A percentile compares a stretch with the other conserved stretches of the same genome.
Evolutionary conservation across 64 coral and sea anemone genomes (phyloP).

Genomic region (Actinia tenebrosa): DNA sequence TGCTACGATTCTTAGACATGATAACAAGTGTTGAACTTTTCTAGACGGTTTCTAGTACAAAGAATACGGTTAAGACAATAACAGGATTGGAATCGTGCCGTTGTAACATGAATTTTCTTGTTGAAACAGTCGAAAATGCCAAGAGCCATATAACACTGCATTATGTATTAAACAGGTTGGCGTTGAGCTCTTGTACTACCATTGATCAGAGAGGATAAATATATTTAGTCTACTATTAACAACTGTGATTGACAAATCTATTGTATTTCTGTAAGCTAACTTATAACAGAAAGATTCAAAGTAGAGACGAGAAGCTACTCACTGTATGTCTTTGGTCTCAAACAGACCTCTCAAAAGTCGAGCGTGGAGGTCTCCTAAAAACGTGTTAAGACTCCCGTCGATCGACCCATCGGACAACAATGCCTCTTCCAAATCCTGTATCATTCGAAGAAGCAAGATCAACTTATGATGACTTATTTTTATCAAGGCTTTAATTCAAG

Average conservation of each 20-base stretch:
- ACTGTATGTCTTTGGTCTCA: slow-evolving; percentile 92
- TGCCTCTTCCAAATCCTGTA: slow-evolving; percentile 93
- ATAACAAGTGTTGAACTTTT: neutral
- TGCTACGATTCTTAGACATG: neutral
- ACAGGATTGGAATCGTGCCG: neutral
- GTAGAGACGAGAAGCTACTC: slow-evolving; percentile 44
- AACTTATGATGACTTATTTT: neutral
- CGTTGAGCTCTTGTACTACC: neutral
- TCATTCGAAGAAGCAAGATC: neutral
- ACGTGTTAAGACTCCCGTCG: slow-evolving; percentile 70
- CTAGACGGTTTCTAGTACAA: neutral
- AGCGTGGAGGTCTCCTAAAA: slow-evolving; percentile 93
- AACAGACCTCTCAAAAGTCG: slow-evolving; percentile 81
- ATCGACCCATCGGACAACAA: slow-evolving; percentile 85
- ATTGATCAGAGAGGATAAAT: neutral
- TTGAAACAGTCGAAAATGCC: slow-evolving; percentile 21
- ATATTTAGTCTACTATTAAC: slow-evolving; percentile 4
- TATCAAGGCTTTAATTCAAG: neutral
- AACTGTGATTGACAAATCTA: slow-evolving; percentile 3
- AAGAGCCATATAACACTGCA: neutral
- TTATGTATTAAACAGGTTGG: slow-evolving; percentile 11
- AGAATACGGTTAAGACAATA: neutral
- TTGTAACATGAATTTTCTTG: neutral
- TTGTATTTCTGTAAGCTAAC: slow-evolving; percentile 7
- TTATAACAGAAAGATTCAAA: neutral